Conservation (phyloP, 2,113 vertebrate genomes). For the Oceanites oceanicus region DNA sequence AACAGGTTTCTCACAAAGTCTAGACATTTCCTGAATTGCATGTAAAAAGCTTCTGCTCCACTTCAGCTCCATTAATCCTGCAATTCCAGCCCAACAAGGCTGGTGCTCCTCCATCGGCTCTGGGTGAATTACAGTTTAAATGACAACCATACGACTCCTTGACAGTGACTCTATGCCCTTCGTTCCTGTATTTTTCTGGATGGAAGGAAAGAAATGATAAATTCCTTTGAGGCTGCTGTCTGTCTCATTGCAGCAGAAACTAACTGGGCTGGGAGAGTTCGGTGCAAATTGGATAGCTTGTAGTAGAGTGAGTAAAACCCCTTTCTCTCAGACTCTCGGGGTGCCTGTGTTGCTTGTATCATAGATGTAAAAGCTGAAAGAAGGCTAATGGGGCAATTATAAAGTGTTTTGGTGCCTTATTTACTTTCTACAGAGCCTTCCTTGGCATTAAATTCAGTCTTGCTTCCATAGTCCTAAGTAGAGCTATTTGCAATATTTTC, state of each 20-base stretch:
- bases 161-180: constrained; percentile 12
- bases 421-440: neutral
- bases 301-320: neutral
- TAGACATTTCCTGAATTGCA: constrained; percentile 65
- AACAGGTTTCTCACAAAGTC: constrained; percentile 47
- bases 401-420: constrained; percentile 38
- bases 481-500: neutral
- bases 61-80: constrained; percentile 53
- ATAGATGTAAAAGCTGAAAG: constrained; percentile 38
- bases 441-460: neutral
- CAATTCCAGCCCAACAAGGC: neutral
- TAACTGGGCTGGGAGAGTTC: neutral
- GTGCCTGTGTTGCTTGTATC: constrained; percentile 15
- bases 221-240: neutral
- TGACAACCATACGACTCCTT: constrained; percentile 1
- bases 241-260: neutral
- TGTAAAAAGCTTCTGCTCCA: constrained; percentile 34
- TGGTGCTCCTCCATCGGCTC: neutral
- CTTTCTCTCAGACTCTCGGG: neutral
- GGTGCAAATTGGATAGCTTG: neutral
- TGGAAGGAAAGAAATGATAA: neutral
- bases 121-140: constrained; percentile 50
- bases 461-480: neutral
- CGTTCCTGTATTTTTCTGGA: neutral
- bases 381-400: constrained; percentile 33